These are phyloP conservation scores for Trachelus iudaicus DNA, from an alignment of 2,888 invertebrate species.

Conservation along the genomic window DNA sequence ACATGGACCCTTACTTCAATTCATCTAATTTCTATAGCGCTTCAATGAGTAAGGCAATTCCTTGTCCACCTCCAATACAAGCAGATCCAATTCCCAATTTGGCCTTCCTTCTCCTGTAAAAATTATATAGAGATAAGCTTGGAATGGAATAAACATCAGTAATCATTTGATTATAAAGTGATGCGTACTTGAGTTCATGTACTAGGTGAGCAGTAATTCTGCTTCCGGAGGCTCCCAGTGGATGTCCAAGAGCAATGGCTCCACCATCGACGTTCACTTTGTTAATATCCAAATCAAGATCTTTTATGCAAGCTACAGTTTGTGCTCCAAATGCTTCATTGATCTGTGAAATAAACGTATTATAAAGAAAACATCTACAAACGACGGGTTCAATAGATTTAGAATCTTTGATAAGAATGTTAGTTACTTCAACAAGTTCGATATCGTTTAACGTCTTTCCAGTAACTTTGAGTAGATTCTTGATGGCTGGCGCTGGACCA, in stretches of 20 bases:
- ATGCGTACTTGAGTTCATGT: constrained; percentile 84
- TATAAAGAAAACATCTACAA: too few species aligned
- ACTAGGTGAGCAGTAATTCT: constrained; percentile 92
- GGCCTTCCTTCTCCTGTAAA: constrained; percentile 80
- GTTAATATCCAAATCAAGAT: constrained; percentile 84
- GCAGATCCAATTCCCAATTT: constrained; percentile 95
- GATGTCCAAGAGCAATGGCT: constrained; percentile 97
- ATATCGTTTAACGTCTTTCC: constrained; percentile 86
- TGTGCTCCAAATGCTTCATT: constrained; percentile 99
- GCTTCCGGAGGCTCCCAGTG: constrained; percentile 93
- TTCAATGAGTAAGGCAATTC: constrained; percentile 94
- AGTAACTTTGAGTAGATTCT: constrained; percentile 82
- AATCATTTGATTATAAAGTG: too few species aligned
- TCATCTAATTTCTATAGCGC: constrained; percentile 67
- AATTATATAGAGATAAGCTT: not conserved
- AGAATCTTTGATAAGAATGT: not conserved
- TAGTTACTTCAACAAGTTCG: constrained; percentile 88
- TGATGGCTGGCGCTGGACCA: constrained; percentile 95
- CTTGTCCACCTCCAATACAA: constrained; percentile 99
- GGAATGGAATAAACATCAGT: too few species aligned
- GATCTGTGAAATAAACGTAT: constrained; percentile 71
- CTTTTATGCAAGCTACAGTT: constrained; percentile 91
- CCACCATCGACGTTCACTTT: constrained; percentile 96
- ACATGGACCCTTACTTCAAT: too few species aligned
- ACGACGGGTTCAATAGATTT: too few species aligned